Conservation (phyloP, 2,113 vertebrate species). For the Myiozetetes cayanensis region DNA sequence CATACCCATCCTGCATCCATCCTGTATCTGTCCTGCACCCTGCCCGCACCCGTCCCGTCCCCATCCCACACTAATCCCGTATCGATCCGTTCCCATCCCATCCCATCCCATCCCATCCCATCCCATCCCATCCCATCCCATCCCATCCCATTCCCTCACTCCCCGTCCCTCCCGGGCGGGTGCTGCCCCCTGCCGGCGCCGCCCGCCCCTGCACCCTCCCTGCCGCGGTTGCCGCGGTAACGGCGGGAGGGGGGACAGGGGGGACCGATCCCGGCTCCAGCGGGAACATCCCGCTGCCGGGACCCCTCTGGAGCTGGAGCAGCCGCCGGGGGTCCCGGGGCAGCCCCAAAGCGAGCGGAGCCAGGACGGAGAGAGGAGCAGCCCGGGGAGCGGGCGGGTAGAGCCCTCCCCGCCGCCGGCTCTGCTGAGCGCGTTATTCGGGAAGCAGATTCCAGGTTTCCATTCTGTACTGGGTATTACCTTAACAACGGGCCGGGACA, state of each 20-base stretch:
- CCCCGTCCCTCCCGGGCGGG: neutral
- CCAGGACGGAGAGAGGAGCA: neutral
- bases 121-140: neutral
- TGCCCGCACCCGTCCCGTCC: neutral
- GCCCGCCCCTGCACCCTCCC: neutral
- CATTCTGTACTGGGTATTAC: neutral
- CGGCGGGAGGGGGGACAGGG: neutral
- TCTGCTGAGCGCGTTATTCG: neutral
- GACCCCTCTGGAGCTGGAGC: neutral
- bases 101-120: too few relatives aligned
- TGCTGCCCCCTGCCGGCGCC: conserved; percentile 66
- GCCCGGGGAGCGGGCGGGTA: neutral
- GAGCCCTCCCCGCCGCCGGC: neutral
- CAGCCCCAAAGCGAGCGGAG: neutral
- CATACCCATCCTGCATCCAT: neutral
- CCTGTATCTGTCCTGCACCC: neutral
- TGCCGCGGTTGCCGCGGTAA: conserved; percentile 53
- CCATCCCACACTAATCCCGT: neutral
- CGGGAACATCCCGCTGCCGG: neutral
- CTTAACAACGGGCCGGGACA: neutral
- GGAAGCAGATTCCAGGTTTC: neutral
- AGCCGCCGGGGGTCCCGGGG: neutral
- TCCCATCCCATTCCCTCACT: too few relatives aligned
- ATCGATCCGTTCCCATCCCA: neutral
- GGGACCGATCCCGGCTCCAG: neutral